Conservation (phyloP, 1,140 invertebrate genomes). For the Heterodera schachtii region DNA sequence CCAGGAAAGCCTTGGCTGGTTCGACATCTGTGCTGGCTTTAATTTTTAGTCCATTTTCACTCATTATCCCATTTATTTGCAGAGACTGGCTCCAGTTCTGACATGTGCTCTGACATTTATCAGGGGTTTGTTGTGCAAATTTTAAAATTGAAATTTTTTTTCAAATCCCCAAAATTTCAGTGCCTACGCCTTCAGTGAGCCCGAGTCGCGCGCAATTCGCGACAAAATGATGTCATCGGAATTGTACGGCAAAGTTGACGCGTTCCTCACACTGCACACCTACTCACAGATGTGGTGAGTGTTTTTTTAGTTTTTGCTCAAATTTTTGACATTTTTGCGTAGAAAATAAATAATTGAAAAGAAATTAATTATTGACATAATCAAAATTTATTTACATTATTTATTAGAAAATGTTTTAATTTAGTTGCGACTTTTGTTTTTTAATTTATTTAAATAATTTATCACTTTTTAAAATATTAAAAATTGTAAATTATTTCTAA, state of each 20-base stretch:
- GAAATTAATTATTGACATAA: too few relatives aligned
- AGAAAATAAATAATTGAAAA: too few relatives aligned
- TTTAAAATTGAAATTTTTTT: neutral
- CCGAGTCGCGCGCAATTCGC: constrained; percentile 55
- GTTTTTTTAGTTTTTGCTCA: neutral
- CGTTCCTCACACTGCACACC: constrained; percentile 64
- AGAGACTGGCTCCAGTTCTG: constrained; percentile 63
- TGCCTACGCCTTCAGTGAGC: constrained; percentile 51
- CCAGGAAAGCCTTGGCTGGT: too few relatives aligned
- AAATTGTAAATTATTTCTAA: too few relatives aligned
- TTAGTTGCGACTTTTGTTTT: too few relatives aligned
- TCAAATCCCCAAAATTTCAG: neutral
- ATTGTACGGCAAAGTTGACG: constrained; percentile 61
- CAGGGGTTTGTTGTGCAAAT: constrained; percentile 51
- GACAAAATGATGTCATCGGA: constrained; percentile 64
- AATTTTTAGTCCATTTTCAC: too few relatives aligned
- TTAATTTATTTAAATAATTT: too few relatives aligned
- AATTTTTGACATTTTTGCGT: too few relatives aligned
- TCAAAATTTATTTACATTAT: too few relatives aligned
- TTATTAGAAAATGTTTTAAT: too few relatives aligned
- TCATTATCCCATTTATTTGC: neutral
- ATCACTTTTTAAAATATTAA: too few relatives aligned
- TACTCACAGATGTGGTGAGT: constrained; percentile 59
- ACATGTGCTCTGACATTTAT: constrained; percentile 63
- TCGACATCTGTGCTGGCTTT: too few relatives aligned